Conservation (phyloP, 2,888 invertebrate genomes). For the Scelioninae gen. 1 region DNA sequence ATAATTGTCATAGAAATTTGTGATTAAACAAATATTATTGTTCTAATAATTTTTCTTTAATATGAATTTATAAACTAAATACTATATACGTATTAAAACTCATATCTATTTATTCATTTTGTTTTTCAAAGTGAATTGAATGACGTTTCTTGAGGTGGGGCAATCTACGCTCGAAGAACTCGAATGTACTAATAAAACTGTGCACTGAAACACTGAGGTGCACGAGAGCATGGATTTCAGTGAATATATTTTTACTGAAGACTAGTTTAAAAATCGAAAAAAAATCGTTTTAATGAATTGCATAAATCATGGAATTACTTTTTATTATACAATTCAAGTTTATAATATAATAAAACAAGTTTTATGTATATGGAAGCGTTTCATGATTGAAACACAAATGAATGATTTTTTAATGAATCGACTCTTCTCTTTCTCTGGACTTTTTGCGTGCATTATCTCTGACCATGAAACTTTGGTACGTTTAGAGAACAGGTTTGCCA, state of each 20-base stretch:
- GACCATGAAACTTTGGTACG: slow-evolving; percentile 40
- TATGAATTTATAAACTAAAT: too few species aligned
- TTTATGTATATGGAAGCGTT: background rate
- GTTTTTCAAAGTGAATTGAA: slow-evolving; percentile 13
- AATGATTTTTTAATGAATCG: slow-evolving; percentile 34
- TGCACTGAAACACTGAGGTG: slow-evolving; percentile 34
- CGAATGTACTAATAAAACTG: slow-evolving; percentile 42
- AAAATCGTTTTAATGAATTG: slow-evolving; percentile 19
- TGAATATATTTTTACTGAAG: slow-evolving; percentile 25
- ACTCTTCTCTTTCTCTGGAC: slow-evolving; percentile 7
- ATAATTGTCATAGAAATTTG: too few species aligned
- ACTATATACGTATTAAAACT: too few species aligned
- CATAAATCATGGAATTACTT: background rate
- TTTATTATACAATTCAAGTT: slow-evolving; percentile 12
- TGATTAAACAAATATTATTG: too few species aligned
- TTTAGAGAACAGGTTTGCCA: slow-evolving; percentile 52
- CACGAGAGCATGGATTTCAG: slow-evolving; percentile 30
- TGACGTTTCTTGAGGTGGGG: slow-evolving; percentile 39
- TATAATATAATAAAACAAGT: background rate
- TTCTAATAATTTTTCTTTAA: too few species aligned
- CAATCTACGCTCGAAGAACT: slow-evolving; percentile 52
- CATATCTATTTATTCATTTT: too few species aligned
- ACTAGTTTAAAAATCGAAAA: slow-evolving; percentile 49
- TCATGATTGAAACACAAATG: slow-evolving; percentile 4
- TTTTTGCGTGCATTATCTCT: slow-evolving; percentile 32